Evolutionary conservation across 23 tunicate genomes (phyloP), one percentile per base, ranked within the genome.

Genomic region (Oikopleura albicans): DNA sequence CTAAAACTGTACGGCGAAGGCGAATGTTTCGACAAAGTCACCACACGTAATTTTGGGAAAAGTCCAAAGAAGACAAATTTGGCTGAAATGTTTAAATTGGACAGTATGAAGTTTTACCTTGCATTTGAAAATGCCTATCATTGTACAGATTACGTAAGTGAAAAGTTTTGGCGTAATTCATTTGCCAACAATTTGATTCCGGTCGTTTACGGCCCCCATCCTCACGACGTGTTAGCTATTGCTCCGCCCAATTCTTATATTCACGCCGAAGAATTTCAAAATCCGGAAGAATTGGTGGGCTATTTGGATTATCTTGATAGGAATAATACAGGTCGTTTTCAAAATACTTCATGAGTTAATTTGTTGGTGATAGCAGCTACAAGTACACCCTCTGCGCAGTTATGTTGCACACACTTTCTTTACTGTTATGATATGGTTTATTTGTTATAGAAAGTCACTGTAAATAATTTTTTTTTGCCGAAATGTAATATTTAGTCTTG

Each of bases 241-340:
- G 95, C 95, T 4, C 95, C 95, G 1, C 90, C 86, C 31, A 87
- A 90, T 40, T 90, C 95, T 38, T 90, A 83, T 41, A 90, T 90
- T 8, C 88, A 83, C 57, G 75, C 90, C 12, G 95, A 90, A 38
- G 93, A 71, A 22, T 71, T 12, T 71, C 4, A 16, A 12, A 12
- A 4, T 16, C 79, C 79, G 4, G 34, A 27, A 16, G 79, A 71
- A 29, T 29, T 71, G 2, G 79, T 71, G 34, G 35, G 35, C 4
- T 71, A 71, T 29, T 16, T 71, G 79, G 37, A 27, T 2, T 71
- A 31, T 27, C 31, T 71, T 34, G 79, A 71, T 37, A 71, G 37
- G 2, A 71, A 71, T 71, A 31, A 12, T 16, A 49, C 59, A 8
- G 59, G n/a, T n/a, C n/a, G n/a, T n/a, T n/a, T n/a, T n/a, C n/a